A percentile compares a stretch with the other conserved stretches of the same genome.
Evolutionary conservation across 1,140 invertebrate species (phyloP).

Genomic region (Zaprionus ghesquierei): DNA sequence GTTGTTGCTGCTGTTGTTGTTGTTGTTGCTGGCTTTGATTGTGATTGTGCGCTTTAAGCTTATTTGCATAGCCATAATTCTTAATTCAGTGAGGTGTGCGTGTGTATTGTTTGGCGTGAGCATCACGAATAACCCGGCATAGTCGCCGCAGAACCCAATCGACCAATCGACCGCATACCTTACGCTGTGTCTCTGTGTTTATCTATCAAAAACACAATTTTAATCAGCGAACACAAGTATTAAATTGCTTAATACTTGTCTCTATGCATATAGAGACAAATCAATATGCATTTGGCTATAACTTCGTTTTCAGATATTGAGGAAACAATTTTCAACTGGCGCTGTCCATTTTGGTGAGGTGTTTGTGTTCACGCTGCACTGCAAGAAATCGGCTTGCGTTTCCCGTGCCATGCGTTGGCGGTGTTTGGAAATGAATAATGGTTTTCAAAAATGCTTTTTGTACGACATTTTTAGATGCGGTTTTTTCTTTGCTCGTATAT

Average conservation of each 20-base stretch:
- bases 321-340: neutral
- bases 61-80: conserved; percentile 78
- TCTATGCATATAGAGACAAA: neutral
- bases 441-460: neutral
- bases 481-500: neutral
- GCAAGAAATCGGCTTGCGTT: neutral
- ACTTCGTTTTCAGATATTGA: neutral
- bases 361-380: neutral
- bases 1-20: conserved; percentile 27
- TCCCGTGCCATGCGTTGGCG: neutral
- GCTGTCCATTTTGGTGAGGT: neutral
- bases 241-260: conserved; percentile 13
- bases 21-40: conserved; percentile 67
- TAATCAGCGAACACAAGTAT: conserved; percentile 32
- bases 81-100: conserved; percentile 54
- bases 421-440: neutral
- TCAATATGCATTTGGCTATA: neutral
- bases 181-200: conserved; percentile 13
- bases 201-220: conserved; percentile 20
- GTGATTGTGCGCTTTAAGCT: conserved; percentile 79
- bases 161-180: neutral
- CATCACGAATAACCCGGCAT: conserved; percentile 34
- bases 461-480: neutral
- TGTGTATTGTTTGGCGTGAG: conserved; percentile 41
- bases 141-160: neutral